These are phyloP conservation scores for Allobates femoralis DNA, from an alignment of 2,797 vertebrate species.

Conservation along the genomic window DNA sequence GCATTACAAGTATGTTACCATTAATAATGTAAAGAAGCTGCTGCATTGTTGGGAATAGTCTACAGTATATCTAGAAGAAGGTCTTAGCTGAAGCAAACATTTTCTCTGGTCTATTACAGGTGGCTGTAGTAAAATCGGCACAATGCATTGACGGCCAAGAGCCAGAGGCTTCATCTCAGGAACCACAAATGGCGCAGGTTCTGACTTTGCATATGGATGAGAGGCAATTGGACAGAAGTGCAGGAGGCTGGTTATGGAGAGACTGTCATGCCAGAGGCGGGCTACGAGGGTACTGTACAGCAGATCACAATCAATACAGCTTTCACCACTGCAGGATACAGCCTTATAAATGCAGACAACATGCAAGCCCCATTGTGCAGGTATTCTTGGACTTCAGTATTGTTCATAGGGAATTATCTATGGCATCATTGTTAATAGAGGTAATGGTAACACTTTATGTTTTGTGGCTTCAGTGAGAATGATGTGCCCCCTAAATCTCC, in stretches of 20 bases:
- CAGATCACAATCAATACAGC: slow-evolving; percentile 87
- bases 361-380: slow-evolving; percentile 81
- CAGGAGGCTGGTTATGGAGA: slow-evolving; percentile 66
- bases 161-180: slow-evolving; percentile 62
- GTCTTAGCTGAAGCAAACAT: too few relatives aligned
- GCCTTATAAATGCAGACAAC: slow-evolving; percentile 87
- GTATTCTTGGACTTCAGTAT: slow-evolving; percentile 66
- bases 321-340: slow-evolving; percentile 78
- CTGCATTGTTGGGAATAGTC: neutral
- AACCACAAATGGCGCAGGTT: slow-evolving; percentile 78
- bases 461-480: slow-evolving; percentile 33
- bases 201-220: slow-evolving; percentile 90
- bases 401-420: neutral
- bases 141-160: slow-evolving; percentile 68
- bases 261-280: slow-evolving; percentile 65
- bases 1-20: slow-evolving; percentile 84
- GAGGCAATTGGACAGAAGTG: slow-evolving; percentile 72
- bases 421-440: neutral
- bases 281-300: slow-evolving; percentile 75
- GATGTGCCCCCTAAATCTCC: slow-evolving; percentile 22
- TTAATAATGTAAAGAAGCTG: neutral
- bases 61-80: neutral
- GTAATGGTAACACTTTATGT: slow-evolving; percentile 6
- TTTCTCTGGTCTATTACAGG: slow-evolving; percentile 72
- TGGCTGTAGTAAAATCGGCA: slow-evolving; percentile 86